Conservation (phyloP, 2,113 vertebrate species). For the Tupaia tana region DNA sequence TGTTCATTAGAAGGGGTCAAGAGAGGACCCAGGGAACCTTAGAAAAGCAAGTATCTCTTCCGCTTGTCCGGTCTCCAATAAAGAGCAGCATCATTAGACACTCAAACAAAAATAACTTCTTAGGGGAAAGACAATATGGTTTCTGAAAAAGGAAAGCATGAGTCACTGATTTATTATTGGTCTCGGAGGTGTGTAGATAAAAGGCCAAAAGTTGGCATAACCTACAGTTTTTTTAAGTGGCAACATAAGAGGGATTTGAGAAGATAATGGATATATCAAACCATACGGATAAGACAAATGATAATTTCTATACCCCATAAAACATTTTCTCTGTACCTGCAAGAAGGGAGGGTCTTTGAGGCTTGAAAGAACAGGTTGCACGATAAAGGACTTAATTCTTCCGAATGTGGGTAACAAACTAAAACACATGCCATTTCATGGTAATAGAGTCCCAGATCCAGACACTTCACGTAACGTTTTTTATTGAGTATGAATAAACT, state of each 20-base stretch:
- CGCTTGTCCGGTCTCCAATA: constrained; percentile 45
- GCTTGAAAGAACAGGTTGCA: not conserved
- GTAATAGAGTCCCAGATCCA: not conserved
- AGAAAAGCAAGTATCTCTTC: constrained; percentile 47
- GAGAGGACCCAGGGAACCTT: constrained; percentile 26
- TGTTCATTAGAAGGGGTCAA: constrained; percentile 52
- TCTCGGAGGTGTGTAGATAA: constrained; percentile 44
- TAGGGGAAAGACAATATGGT: constrained; percentile 67
- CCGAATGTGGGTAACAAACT: not conserved
- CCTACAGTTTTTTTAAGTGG: not conserved
- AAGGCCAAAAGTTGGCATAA: constrained; percentile 23
- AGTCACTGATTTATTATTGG: constrained; percentile 72
- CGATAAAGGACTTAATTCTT: not conserved
- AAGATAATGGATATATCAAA: not conserved
- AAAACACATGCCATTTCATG: not conserved
- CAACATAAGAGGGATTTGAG: not conserved
- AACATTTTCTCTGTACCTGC: not conserved
- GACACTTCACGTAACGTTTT: not conserved
- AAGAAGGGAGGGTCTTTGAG: not conserved
- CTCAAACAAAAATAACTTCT: constrained; percentile 69
- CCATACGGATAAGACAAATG: not conserved
- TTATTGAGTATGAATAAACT: not conserved
- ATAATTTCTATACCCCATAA: not conserved
- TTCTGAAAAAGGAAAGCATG: constrained; percentile 66
- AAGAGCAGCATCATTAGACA: constrained; percentile 53